phyloP scores from a whole-genome alignment of 2,888 invertebrate species.

The Zelleria hepariella region DNA sequence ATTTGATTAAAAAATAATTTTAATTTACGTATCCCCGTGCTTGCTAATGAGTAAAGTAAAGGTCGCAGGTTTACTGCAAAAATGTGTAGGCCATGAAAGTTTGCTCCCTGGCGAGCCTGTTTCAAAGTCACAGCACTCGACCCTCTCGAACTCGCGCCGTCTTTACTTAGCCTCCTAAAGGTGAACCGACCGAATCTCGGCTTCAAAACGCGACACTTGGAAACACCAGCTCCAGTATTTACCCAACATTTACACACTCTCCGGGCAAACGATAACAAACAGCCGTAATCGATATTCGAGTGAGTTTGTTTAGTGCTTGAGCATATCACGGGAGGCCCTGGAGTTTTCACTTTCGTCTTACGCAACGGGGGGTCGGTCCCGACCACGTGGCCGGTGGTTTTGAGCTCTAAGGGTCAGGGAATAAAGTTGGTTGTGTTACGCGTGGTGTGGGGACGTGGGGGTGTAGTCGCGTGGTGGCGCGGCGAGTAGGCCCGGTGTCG shows the following conservation, averaged over 20 bases:
- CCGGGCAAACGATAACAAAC: conserved; percentile 40
- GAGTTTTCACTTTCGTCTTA: conserved; percentile 45
- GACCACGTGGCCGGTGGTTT: neutral
- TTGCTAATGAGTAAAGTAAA: neutral
- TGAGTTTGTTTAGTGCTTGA: conserved; percentile 45
- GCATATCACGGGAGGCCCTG: conserved; percentile 58
- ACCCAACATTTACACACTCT: conserved; percentile 9
- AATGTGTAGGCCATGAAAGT: neutral
- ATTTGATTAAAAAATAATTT: too few species aligned
- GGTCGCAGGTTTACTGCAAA: too few species aligned
- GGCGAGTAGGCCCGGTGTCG: conserved; percentile 42
- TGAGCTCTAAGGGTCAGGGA: neutral
- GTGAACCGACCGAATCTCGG: neutral
- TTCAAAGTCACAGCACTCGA: neutral
- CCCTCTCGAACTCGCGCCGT: neutral
- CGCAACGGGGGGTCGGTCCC: conserved; percentile 36
- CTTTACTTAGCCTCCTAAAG: neutral
- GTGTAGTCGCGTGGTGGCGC: conserved; percentile 30
- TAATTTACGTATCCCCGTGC: too few species aligned
- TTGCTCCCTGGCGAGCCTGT: neutral
- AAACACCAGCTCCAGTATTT: too few species aligned
- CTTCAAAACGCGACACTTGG: too few species aligned
- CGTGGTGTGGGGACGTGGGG: neutral
- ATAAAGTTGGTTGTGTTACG: neutral
- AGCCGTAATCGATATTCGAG: conserved; percentile 48